These are phyloP conservation scores for Oxyruncus cristatus DNA, from an alignment of 2,113 vertebrate genomes.

Conservation along the genomic window DNA sequence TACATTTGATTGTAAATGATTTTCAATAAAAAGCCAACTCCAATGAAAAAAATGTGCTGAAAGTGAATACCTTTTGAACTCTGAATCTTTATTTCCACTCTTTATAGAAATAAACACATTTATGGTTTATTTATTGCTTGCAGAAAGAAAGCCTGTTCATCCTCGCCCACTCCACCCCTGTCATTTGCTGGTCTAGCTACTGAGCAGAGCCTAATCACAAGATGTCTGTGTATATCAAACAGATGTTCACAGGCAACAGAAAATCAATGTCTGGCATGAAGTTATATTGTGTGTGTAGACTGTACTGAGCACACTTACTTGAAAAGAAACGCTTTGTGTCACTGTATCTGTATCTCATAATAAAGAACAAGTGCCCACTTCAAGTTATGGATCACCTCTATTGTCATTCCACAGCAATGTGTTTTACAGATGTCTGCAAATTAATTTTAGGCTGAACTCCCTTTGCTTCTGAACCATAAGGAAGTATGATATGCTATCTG, in stretches of 20 bases:
- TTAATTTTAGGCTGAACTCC: neutral
- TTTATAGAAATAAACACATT: slow-evolving; percentile 25
- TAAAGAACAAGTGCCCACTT: slow-evolving; percentile 17
- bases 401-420: slow-evolving; percentile 64
- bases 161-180: neutral
- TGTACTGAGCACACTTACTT: neutral
- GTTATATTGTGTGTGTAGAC: neutral
- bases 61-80: neutral
- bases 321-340: slow-evolving; percentile 13
- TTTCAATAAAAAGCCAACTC: neutral
- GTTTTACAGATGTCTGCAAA: slow-evolving; percentile 70
- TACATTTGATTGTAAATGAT: neutral
- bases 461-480: slow-evolving; percentile 35
- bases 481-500: slow-evolving; percentile 27
- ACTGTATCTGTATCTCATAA: slow-evolving; percentile 30
- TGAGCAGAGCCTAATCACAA: neutral
- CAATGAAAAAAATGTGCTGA: neutral
- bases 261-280: neutral
- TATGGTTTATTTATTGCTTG: slow-evolving; percentile 19
- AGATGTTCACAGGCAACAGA: slow-evolving; percentile 14
- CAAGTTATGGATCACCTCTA: slow-evolving; percentile 47
- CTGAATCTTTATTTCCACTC: neutral
- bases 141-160: neutral
- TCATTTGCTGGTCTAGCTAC: neutral
- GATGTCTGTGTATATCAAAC: slow-evolving; percentile 5